Conservation (phyloP, 1,140 invertebrate genomes). For the Brachystomella parvula region DNA sequence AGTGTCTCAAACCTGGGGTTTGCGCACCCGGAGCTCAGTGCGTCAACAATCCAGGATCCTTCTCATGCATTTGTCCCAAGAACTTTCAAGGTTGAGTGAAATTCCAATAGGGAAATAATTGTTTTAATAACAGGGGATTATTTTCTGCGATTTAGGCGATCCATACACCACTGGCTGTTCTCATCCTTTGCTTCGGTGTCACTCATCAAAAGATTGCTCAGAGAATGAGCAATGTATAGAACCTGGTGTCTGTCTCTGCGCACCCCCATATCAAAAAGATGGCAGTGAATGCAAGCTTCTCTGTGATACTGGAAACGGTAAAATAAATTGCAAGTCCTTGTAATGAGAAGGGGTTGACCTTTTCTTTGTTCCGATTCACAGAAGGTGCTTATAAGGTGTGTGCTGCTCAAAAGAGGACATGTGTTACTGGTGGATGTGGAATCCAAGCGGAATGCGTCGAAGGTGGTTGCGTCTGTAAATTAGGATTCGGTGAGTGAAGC, state of each 20-base stretch:
- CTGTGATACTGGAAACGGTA: too few species aligned
- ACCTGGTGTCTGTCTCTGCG: constrained; percentile 79
- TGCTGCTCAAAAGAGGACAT: constrained; percentile 58
- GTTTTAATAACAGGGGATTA: constrained; percentile 20
- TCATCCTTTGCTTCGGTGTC: constrained; percentile 67
- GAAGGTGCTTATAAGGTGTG: constrained; percentile 83
- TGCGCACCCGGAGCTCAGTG: constrained; percentile 81
- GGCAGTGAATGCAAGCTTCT: constrained; percentile 74
- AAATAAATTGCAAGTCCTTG: too few species aligned
- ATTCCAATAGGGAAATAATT: constrained; percentile 45
- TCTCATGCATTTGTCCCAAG: constrained; percentile 69
- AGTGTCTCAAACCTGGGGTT: constrained; percentile 46
- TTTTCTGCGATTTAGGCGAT: constrained; percentile 40
- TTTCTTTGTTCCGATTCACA: constrained; percentile 41
- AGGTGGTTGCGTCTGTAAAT: constrained; percentile 65
- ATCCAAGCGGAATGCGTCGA: constrained; percentile 66
- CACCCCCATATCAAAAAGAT: constrained; percentile 69
- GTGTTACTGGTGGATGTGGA: constrained; percentile 64
- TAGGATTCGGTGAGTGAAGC: constrained; percentile 57
- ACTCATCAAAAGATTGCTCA: constrained; percentile 70
- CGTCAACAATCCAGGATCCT: constrained; percentile 67
- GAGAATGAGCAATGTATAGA: constrained; percentile 82
- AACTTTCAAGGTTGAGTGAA: constrained; percentile 50
- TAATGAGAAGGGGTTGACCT: background rate
- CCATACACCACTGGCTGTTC: constrained; percentile 58